These are phyloP conservation scores for Craterocephalus amniculus DNA, from an alignment of 2,797 vertebrate species.

Conservation along the genomic window DNA sequence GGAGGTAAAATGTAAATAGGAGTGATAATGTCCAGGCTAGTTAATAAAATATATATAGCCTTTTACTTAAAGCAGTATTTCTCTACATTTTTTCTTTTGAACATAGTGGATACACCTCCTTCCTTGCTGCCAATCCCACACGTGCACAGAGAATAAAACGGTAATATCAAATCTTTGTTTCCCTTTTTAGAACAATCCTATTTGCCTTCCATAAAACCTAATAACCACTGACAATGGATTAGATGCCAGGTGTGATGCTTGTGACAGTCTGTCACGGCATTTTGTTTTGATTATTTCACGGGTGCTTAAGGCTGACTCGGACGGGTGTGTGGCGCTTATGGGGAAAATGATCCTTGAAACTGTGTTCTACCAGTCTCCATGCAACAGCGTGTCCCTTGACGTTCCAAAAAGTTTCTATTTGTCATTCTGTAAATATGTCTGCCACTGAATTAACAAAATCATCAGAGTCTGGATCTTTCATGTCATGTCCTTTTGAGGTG, in stretches of 20 bases:
- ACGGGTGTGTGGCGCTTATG: neutral
- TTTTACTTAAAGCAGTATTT: neutral
- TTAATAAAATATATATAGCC: neutral
- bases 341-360: neutral
- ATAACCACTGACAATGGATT: neutral
- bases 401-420: neutral
- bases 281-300: neutral
- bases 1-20: neutral
- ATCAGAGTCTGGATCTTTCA: neutral
- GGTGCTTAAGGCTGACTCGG: neutral
- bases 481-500: neutral
- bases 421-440: neutral
- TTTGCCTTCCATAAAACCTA: neutral
- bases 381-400: neutral
- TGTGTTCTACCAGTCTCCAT: neutral
- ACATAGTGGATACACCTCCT: too few species aligned
- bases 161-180: neutral
- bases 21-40: neutral
- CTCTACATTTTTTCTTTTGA: too few species aligned
- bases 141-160: neutral
- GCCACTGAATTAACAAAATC: neutral
- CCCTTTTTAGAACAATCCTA: neutral
- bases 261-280: neutral
- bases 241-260: slow-evolving; percentile 9
- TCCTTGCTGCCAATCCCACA: too few species aligned